Base-by-base conservation (phyloP, 2,888 invertebrate species). In the Phortica magna region DNA sequence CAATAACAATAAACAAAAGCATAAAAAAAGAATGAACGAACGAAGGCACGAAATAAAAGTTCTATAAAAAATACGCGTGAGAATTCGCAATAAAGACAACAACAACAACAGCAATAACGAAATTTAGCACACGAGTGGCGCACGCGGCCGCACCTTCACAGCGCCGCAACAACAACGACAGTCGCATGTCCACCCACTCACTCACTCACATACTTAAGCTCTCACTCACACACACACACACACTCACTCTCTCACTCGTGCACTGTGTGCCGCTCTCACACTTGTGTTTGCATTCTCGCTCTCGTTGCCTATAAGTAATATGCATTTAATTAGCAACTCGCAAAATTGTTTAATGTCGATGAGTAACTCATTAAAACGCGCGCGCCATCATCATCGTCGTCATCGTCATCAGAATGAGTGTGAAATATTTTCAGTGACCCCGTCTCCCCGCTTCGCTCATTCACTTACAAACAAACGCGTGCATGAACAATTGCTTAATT, bases 401-500 rank as follows among this genome's bases (percentile, higher is more conserved):
- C 61, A n/a, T n/a, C 57, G 43, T 17, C 10, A 70, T 31, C 61
- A 59, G 41, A 42, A 61, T 73, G 73, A 31, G 31, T 61, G 61
- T 42, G 17, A 55, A 55, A 17, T n/a, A 17, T 14, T 55, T 14
- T 55, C n/a, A n/a, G n/a, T n/a, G n/a, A n/a, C 55, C n/a, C 17
- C 31, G 3, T 31, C 31, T 1, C 31, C 31, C 31, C 31, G 31
- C 5, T 2, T 31, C 31, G 31, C 31, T 31, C 31, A 31, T 31
- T 4, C 31, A 31, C 31, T 31, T 0, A 31, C 31, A 31, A 31
- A 31, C 31, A 31, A 31, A 31, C 31, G 31, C 5, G 31, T 31
- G 31, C 31, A 31, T 31, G 31, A 4, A 4, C 80, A 76, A 77
- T 77, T 41, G 59, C 39, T 74, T 76, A 78, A 79, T 79, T 83